Evolutionary conservation across 1,140 invertebrate species (phyloP).

Genomic region (Heliothis subflexa): DNA sequence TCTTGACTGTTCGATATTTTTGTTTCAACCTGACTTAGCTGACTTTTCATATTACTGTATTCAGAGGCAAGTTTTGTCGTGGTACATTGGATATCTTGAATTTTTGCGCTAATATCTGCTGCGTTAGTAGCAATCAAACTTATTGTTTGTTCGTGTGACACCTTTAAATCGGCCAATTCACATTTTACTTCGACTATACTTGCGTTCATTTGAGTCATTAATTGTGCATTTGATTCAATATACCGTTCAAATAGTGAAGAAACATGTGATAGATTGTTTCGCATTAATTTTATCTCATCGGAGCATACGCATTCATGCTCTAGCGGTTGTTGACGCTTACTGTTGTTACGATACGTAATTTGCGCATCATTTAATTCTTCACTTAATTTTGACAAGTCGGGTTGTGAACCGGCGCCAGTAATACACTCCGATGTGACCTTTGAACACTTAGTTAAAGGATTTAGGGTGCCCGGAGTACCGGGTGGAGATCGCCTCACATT

Average conservation of each 20-base stretch:
- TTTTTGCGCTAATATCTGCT: not conserved
- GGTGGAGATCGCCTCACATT: conserved; percentile 1
- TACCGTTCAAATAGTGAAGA: not conserved
- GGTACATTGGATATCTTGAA: not conserved
- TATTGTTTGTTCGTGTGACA: not conserved
- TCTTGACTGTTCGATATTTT: not conserved
- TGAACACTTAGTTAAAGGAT: not conserved
- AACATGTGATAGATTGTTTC: not conserved
- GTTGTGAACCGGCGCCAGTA: not conserved
- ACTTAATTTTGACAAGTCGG: conserved; percentile 13
- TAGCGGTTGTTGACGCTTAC: not conserved
- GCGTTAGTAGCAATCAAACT: not conserved
- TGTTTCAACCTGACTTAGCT: not conserved
- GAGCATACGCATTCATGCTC: not conserved
- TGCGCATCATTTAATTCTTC: not conserved
- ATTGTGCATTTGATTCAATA: not conserved
- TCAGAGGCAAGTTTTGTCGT: not conserved
- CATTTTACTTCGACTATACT: not conserved
- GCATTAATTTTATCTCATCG: not conserved
- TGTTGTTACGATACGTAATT: not conserved
- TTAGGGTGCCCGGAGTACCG: not conserved
- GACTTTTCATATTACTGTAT: not conserved
- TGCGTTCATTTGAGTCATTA: not conserved
- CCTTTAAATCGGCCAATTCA: not conserved
- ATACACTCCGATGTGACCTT: not conserved